Percentiles rank a stretch among this genome's conserved stretches.
Evolutionary conservation across 37 sponge, comb jelly and placozoan species (phyloP).

Genomic region (Chondrilla cf. caribensis): DNA sequence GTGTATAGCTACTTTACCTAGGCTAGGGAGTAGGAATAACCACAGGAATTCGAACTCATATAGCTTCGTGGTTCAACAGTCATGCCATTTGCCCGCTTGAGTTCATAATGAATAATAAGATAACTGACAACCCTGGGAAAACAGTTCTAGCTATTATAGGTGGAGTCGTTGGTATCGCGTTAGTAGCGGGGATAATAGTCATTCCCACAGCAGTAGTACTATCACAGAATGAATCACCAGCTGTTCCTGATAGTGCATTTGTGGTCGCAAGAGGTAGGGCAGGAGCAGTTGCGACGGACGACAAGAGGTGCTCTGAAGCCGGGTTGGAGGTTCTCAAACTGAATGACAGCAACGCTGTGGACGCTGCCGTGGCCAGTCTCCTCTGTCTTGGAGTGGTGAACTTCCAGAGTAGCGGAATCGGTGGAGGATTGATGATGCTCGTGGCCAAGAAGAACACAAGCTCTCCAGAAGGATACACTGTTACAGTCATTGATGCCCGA

Average conservation of each 20-base stretch:
- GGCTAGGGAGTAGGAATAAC: too few relatives aligned
- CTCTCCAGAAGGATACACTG: background rate
- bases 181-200: too few relatives aligned
- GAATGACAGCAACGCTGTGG: conserved; percentile 50
- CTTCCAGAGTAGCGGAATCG: conserved; percentile 51
- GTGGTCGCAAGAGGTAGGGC: background rate
- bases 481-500: conserved; percentile 35
- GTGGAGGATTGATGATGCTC: conserved; percentile 66
- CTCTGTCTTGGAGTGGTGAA: conserved; percentile 57
- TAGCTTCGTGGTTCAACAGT: too few relatives aligned
- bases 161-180: too few relatives aligned
- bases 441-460: conserved; percentile 21
- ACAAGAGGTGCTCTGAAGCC: conserved; percentile 27
- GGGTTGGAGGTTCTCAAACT: conserved; percentile 16
- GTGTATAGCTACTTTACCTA: too few relatives aligned
- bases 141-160: too few relatives aligned
- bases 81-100: too few relatives aligned
- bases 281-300: background rate
- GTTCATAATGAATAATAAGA: too few relatives aligned
- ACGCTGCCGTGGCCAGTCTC: conserved; percentile 54
- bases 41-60: too few relatives aligned
- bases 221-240: too few relatives aligned
- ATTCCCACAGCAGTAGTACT: too few relatives aligned
- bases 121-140: too few relatives aligned
- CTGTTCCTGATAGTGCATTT: background rate